phyloP scores from a whole-genome alignment of 2,888 invertebrate species.

The Tiliacea citrago region DNA sequence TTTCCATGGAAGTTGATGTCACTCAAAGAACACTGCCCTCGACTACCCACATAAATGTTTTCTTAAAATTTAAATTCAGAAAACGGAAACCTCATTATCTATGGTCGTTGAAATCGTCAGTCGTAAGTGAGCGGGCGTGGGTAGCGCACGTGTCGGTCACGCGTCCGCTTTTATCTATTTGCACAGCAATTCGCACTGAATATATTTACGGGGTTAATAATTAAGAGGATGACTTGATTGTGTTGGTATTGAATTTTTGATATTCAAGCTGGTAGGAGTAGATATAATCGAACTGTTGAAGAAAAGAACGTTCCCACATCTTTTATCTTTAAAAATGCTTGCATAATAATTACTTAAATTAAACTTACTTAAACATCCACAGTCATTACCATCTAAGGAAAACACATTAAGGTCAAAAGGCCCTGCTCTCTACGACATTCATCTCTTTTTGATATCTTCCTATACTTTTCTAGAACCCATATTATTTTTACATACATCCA shows the following conservation, averaged over 20 bases:
- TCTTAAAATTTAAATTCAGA: constrained; percentile 46
- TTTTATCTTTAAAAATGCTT: not conserved
- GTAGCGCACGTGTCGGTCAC: constrained; percentile 75
- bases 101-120: constrained; percentile 64
- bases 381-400: not conserved
- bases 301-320: not conserved
- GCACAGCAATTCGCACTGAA: constrained; percentile 77
- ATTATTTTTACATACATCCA: no score
- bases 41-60: constrained; percentile 32
- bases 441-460: no score
- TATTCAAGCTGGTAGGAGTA: not conserved
- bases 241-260: constrained; percentile 31
- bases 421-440: no score
- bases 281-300: not conserved
- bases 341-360: not conserved
- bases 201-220: constrained; percentile 54
- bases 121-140: constrained; percentile 63
- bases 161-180: constrained; percentile 75
- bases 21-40: not conserved
- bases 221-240: constrained; percentile 51
- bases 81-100: constrained; percentile 55
- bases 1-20: not conserved
- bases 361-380: not conserved
- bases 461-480: no score
- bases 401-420: not conserved